Evolutionary conservation across 2,888 invertebrate species (phyloP), one percentile per base, ranked within the genome.

Genomic region (Ptychoptera albimana): DNA sequence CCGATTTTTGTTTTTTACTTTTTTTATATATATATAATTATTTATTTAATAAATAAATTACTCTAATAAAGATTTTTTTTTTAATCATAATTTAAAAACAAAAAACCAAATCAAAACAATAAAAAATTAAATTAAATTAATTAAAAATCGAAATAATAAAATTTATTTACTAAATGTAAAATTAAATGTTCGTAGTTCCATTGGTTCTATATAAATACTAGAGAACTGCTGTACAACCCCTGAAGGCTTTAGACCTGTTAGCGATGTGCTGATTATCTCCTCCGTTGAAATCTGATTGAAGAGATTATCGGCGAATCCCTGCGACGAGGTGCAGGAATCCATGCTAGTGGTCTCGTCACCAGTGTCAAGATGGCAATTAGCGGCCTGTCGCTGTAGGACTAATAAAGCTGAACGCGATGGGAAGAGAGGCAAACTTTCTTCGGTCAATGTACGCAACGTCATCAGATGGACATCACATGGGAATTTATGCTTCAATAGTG

Each of bases 391-490:
- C 50, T 89, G 88, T 3, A 89, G 62, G 15, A 89, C 75, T 71
- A 89, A 68, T 47, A 85, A 70, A 30, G 84, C 79, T 42, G 76
- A 77, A 30, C 73, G 69, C 29, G 82, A 79, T 1, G 89, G 88
- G 57, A 83, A 83, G 55, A 86, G 79, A 43, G 83, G 77, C 46
- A 85, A 72, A 43, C 76, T 74, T 15, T 75, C 71, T 57, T 87
- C 86, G 9, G 88, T 82, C 49, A 85, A 74, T 0, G 88, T 88
- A 45, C 91, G 74, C 43, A 91, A 62, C 44, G 80, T 85, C 50
- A 91, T 57, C 52, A 91, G 60, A 60, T 91, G 88, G 7, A 84
- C 66, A 55, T 86, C 87, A 51, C 85, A 79, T 0, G 91, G 83
- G 45, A 83, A 67, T 37, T 72, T 51, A 63, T 68, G 52, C 60